Percentiles rank a stretch among this genome's conserved stretches.
Conservation (phyloP, 2,797 vertebrate species). For the Masticophis lateralis region DNA sequence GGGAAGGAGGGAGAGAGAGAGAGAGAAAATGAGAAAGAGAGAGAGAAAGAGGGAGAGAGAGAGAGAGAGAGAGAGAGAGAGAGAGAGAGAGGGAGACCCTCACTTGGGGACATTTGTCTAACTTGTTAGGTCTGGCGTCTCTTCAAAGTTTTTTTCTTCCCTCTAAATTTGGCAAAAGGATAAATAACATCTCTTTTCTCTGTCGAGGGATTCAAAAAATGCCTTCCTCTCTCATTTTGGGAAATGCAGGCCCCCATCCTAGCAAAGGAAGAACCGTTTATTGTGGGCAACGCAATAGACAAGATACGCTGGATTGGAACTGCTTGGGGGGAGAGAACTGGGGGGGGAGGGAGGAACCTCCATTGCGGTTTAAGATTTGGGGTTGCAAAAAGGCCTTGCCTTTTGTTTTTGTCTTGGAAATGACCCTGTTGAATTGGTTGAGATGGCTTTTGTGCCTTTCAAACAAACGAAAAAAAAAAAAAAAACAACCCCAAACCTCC, state of each 20-base stretch:
- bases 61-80: too few species aligned
- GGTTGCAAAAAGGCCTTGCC: not conserved
- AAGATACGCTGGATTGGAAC: not conserved
- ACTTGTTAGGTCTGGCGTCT: not conserved
- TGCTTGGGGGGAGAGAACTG: slow-evolving; percentile 2
- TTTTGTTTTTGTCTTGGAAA: slow-evolving; percentile 61
- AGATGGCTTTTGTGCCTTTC: slow-evolving; percentile 45
- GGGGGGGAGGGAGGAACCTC: slow-evolving; percentile 33
- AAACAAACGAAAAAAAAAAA: not conserved
- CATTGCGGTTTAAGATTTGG: slow-evolving; percentile 60
- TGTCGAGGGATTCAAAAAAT: not conserved
- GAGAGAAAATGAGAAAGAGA: too few species aligned
- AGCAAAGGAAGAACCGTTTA: not conserved
- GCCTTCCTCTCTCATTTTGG: not conserved
- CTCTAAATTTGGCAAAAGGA: not conserved
- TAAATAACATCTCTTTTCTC: not conserved
- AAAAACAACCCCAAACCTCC: too few species aligned
- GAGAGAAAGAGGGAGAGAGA: too few species aligned
- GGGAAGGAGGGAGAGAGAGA: too few species aligned
- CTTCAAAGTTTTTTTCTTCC: not conserved
- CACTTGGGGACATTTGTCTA: not conserved
- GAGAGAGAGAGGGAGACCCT: not conserved
- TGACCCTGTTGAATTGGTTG: slow-evolving; percentile 58
- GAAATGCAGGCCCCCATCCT: not conserved
- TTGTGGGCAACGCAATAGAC: not conserved